A percentile compares a stretch with the other conserved stretches of the same genome.
Conservation (phyloP, 1,140 invertebrate species). For the Trachymyrmex cornetzi region DNA sequence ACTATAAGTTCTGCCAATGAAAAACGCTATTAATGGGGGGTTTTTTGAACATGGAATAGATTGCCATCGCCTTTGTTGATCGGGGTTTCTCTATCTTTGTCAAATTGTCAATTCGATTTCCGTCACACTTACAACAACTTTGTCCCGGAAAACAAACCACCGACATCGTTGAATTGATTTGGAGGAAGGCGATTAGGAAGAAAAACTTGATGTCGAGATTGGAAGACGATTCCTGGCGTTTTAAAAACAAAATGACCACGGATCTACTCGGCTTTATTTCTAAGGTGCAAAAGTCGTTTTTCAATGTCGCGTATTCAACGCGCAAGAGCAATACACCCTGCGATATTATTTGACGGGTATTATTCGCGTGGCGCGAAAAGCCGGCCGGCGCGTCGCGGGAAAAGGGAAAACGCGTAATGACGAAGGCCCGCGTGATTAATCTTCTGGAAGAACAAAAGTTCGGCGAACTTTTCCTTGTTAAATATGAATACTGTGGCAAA, state of each 20-base stretch:
- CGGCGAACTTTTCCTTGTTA: slow-evolving; percentile 60
- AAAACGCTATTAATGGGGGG: too few relatives aligned
- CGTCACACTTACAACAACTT: slow-evolving; percentile 73
- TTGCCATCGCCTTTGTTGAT: slow-evolving; percentile 69
- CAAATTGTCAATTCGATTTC: slow-evolving; percentile 63
- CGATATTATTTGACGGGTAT: slow-evolving; percentile 46
- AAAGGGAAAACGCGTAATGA: slow-evolving; percentile 46
- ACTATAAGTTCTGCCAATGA: too few relatives aligned
- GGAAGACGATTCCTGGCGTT: background rate
- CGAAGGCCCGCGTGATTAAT: slow-evolving; percentile 57
- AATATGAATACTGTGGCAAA: slow-evolving; percentile 54
- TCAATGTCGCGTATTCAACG: background rate
- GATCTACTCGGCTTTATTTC: background rate
- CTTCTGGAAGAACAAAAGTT: slow-evolving; percentile 58
- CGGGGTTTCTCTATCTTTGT: slow-evolving; percentile 74
- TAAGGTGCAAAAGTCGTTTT: slow-evolving; percentile 19
- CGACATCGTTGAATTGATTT: slow-evolving; percentile 81
- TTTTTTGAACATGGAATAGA: slow-evolving; percentile 79
- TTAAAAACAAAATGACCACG: background rate
- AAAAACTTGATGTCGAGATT: slow-evolving; percentile 8
- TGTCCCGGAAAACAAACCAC: slow-evolving; percentile 84
- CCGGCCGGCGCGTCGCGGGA: background rate
- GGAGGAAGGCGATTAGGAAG: slow-evolving; percentile 79
- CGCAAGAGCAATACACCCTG: background rate
- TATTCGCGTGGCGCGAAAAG: slow-evolving; percentile 6